Percentiles rank a stretch among this genome's conserved stretches.
Evolutionary conservation across 2,797 vertebrate species (phyloP).

Genomic region (Sardinella longiceps): DNA sequence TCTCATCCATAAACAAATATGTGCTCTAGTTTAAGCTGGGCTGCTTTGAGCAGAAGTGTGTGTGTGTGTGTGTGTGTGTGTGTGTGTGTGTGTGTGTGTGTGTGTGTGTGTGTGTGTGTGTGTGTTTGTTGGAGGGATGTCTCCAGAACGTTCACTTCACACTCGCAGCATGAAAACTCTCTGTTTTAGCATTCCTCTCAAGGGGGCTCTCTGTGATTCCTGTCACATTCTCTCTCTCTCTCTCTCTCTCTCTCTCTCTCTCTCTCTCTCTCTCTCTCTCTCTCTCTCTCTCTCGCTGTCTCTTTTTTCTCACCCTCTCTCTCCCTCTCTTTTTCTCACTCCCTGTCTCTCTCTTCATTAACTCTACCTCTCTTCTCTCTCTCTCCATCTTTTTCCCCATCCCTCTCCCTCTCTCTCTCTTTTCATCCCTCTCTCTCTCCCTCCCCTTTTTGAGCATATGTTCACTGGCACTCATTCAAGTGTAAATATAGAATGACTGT

Average conservation of each 20-base stretch:
- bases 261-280: background rate
- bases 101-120: background rate
- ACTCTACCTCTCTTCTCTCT: background rate
- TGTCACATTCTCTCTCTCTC: background rate
- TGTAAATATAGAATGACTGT: constrained; percentile 9
- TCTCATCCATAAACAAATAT: constrained; percentile 69
- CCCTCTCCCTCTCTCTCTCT: background rate
- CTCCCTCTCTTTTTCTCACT: background rate
- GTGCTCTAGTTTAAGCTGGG: constrained; percentile 49
- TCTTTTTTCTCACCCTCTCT: background rate
- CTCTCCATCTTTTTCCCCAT: background rate
- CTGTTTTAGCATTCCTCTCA: background rate
- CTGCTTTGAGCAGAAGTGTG: background rate
- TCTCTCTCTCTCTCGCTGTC: background rate
- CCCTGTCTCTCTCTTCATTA: constrained; percentile 17
- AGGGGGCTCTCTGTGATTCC: background rate
- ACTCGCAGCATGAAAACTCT: background rate
- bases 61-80: background rate
- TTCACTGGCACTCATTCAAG: constrained; percentile 18
- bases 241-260: background rate
- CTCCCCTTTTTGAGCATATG: background rate
- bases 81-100: background rate
- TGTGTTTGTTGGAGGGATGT: background rate
- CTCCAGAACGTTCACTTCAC: constrained; percentile 7
- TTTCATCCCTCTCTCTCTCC: background rate